Evolutionary conservation across 2,888 invertebrate genomes (phyloP), one percentile per base, ranked within the genome.

Genomic region (Ceriagrion tenellum): DNA sequence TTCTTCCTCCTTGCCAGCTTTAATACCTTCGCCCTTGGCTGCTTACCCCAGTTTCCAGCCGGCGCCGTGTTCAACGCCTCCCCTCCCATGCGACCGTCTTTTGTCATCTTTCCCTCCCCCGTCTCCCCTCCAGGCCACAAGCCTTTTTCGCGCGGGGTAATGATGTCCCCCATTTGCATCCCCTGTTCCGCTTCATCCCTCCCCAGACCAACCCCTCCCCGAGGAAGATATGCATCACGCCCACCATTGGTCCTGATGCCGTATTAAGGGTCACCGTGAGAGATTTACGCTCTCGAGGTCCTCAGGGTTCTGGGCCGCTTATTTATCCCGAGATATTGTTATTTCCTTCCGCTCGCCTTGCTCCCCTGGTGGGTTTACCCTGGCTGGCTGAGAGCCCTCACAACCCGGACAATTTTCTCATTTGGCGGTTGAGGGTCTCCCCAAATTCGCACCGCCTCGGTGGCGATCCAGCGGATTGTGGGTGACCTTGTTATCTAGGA

Each of bases 321-420:
- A 69, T 69, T 69, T 69, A 69, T 69, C 69, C n/a, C n/a, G 69
- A 69, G 69, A n/a, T n/a, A 69, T 69, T 69, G 69, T 69, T 69
- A 69, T 69, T 69, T n/a, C 69, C 26, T n/a, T 69, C 69, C 4
- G 69, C n/a, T 69, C 69, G 0, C 69, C 69, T 8, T 69, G 6
- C n/a, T 69, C 69, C 26, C 12, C n/a, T 4, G 6, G 69, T 2
- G 47, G 47, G 26, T 26, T 20, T 59, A n/a, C 69, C 69, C 69
- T 26, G 12, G 69, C 69, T n/a, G 69, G 23, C 69, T n/a, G 69
- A 47, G 47, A 8, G 8, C 47, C 47, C 69, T n/a, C 23, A n/a
- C 23, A 6, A n/a, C 69, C 69, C n/a, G 69, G n/a, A 69, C 69
- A 69, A 69, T 69, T 23, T 69, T 69, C 69, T 20, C n/a, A n/a